phyloP scores from a whole-genome alignment of 2,797 vertebrate genomes.

The Sebastes matsubarae region DNA sequence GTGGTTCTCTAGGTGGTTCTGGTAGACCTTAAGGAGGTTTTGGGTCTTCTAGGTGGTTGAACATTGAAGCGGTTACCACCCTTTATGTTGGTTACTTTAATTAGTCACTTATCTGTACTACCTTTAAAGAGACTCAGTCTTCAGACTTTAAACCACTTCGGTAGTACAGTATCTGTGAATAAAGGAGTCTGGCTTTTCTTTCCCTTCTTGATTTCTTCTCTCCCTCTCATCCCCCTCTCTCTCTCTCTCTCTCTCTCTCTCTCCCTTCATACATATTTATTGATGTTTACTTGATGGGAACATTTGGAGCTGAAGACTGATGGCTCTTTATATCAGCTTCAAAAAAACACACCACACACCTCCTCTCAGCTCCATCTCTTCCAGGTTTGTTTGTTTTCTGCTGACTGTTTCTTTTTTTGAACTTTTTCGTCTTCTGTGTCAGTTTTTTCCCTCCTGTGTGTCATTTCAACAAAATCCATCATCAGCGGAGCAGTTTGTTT shows the following conservation, averaged over 20 bases:
- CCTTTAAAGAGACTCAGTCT: neutral
- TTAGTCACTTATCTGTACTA: neutral
- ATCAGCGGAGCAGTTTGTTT: constrained; percentile 54
- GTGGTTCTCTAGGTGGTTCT: neutral
- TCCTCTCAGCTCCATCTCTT: constrained; percentile 59
- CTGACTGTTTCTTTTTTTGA: constrained; percentile 63
- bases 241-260: constrained; percentile 5
- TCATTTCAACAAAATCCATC: constrained; percentile 64
- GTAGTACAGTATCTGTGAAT: neutral
- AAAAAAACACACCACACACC: constrained; percentile 24
- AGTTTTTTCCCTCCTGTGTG: constrained; percentile 6
- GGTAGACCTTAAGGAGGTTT: neutral
- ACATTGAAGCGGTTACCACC: neutral
- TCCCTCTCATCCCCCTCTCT: neutral
- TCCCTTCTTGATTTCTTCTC: constrained; percentile 13
- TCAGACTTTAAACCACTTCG: neutral
- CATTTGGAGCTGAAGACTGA: constrained; percentile 74
- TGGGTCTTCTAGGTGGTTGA: neutral
- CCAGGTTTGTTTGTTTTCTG: constrained; percentile 55
- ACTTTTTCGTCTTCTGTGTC: constrained; percentile 56
- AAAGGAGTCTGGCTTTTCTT: neutral
- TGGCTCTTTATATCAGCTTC: constrained; percentile 66
- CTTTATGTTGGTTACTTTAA: neutral
- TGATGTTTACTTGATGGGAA: constrained; percentile 78
- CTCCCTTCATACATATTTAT: constrained; percentile 77